These are phyloP conservation scores for Drosophila melanica DNA, from an alignment of 1,140 invertebrate species.

Conservation along the genomic window DNA sequence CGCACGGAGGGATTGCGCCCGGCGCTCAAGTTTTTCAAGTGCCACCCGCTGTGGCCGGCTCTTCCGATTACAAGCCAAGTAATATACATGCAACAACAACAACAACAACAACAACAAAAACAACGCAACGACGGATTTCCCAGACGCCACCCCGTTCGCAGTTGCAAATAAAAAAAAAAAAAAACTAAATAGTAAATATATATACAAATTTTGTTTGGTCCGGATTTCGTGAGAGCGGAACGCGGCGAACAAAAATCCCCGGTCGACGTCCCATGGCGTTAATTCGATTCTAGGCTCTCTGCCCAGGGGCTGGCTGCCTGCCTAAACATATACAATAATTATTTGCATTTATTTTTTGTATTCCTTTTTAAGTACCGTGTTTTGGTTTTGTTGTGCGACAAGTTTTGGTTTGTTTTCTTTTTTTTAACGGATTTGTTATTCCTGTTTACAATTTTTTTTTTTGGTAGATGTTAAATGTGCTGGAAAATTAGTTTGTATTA, in stretches of 20 bases:
- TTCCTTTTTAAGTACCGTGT: constrained; percentile 30
- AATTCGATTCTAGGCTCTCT: constrained; percentile 68
- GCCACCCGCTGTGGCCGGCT: constrained; percentile 69
- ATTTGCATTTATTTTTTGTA: constrained; percentile 57
- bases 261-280: constrained; percentile 59
- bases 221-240: constrained; percentile 62
- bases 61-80: constrained; percentile 73
- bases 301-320: constrained; percentile 24
- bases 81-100: constrained; percentile 43
- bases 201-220: constrained; percentile 26
- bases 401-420: neutral
- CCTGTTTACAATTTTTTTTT: constrained; percentile 10
- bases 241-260: neutral
- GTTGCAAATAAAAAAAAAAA: constrained; percentile 19
- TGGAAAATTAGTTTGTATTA: constrained; percentile 71
- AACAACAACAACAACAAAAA: constrained; percentile 27
- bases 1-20: constrained; percentile 46
- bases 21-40: constrained; percentile 56
- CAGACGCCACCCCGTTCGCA: constrained; percentile 60
- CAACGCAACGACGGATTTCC: constrained; percentile 56
- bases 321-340: constrained; percentile 77
- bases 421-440: constrained; percentile 32
- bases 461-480: constrained; percentile 57
- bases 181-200: constrained; percentile 11
- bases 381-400: constrained; percentile 53